Base-by-base conservation (phyloP, 2,888 invertebrate species). In the Cremastinae sp. region DNA sequence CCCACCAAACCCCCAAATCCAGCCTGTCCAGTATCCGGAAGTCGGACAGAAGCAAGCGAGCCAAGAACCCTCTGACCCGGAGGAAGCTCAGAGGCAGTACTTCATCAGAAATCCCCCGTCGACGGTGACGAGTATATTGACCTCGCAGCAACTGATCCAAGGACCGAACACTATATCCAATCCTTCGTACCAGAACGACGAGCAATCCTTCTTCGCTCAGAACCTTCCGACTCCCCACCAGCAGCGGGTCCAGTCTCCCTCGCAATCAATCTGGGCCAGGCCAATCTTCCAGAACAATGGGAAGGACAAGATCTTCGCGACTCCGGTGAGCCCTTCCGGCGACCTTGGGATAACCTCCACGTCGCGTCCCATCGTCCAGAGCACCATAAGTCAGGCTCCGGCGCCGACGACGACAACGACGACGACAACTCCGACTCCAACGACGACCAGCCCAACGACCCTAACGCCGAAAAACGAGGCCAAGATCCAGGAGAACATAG, bases 381-480 rank as follows among this genome's bases (percentile, higher is more conserved):
- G 90, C 73, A 91, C 90, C 79, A 90, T 91, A 79, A 90, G 91
- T 9, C 53, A 70, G 56, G 88, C 91, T 47, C 90, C 91, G 80
- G 90, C 91, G 12, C 91, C 91, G 80, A 90, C 91, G 2, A 91
- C 90, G 72, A 74, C 81, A 0, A 82, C 91, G n/a, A 90, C 91
- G 16, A 90, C 91, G 10, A 91, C 91, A 78, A 91, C 92, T 0
- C 91, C 90, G 71, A 90, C 92, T 16, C 90, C 92, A 0, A 91
- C 92, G 1, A 91, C 92, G 41, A 90, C 92, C 51, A 91, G 91
- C 66, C 87, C 88, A 2, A 90, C 90, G 28, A 90, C 90, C 0
- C 84, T 90, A 28, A 91, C 91, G 73, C 91, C 92, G 65, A 92
- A 92, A 68, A 90, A 90, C 38, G 92, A 92, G 82, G 93, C 93